phyloP scores from a whole-genome alignment of 2,888 invertebrate genomes.

The Eremobia ochroleuca region DNA sequence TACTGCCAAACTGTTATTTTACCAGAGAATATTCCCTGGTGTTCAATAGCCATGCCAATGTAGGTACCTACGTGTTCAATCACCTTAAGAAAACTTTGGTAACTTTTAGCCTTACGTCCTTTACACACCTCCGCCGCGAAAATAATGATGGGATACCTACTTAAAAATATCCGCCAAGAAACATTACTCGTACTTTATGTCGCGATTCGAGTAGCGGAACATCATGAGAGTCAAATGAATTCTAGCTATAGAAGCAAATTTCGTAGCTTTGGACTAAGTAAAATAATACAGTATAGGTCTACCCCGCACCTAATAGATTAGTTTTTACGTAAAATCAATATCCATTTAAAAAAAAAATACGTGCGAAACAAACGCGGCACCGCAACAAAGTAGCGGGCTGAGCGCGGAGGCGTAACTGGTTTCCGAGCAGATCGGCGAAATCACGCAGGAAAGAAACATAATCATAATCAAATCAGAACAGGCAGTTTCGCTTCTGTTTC shows the following conservation, averaged over 20 bases:
- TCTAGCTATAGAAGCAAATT: not conserved
- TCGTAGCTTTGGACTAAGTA: not conserved
- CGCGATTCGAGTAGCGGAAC: not conserved
- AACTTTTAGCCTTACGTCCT: not conserved
- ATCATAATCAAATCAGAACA: not conserved
- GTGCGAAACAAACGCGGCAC: not conserved
- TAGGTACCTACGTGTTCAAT: not conserved
- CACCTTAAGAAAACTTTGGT: not conserved
- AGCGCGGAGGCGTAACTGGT: not conserved
- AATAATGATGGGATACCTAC: not conserved
- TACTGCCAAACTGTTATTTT: slow-evolving; percentile 8
- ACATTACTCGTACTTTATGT: not conserved
- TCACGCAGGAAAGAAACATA: not conserved
- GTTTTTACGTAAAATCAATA: not conserved
- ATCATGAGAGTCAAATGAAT: not conserved
- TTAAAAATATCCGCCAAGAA: not conserved
- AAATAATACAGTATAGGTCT: not conserved
- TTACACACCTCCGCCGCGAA: too few species aligned
- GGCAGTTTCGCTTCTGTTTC: not conserved
- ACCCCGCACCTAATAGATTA: not conserved
- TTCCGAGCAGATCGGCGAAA: not conserved
- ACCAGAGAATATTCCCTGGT: not conserved
- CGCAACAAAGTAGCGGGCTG: not conserved
- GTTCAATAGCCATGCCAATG: not conserved
- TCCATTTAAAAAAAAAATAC: not conserved